These are phyloP conservation scores for Arnoldichthys spilopterus DNA, from an alignment of 2,797 vertebrate species.

Conservation along the genomic window DNA sequence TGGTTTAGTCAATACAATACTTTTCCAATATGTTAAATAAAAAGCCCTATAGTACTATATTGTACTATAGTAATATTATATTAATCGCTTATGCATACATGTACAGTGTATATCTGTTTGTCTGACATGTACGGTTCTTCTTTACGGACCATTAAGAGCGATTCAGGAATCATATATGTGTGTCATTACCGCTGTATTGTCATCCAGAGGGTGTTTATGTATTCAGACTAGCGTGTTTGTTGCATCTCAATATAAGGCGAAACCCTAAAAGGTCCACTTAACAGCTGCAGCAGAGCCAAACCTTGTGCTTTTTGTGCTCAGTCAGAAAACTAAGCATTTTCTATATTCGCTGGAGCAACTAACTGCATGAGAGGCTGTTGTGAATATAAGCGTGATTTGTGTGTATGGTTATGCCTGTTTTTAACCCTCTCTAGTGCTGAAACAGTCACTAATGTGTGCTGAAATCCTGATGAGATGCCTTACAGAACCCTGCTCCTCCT, in stretches of 20 bases:
- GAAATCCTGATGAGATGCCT: conserved; percentile 48
- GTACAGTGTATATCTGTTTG: conserved; percentile 30
- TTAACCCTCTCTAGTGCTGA: conserved; percentile 23
- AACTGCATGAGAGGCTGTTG: conserved; percentile 45
- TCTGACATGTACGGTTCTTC: conserved; percentile 23
- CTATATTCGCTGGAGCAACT: conserved; percentile 26
- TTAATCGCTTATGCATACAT: conserved; percentile 33
- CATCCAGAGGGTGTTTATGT: conserved; percentile 40
- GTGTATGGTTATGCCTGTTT: conserved; percentile 38
- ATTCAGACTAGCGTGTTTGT: conserved; percentile 36
- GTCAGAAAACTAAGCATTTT: conserved; percentile 17
- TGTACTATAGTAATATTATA: conserved; percentile 18
- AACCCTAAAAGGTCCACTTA: conserved; percentile 18
- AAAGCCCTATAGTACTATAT: not conserved
- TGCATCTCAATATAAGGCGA: conserved; percentile 40
- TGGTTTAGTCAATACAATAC: not conserved
- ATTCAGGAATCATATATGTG: conserved; percentile 34
- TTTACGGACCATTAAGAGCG: conserved; percentile 25
- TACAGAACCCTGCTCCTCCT: conserved; percentile 41
- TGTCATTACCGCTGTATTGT: conserved; percentile 42
- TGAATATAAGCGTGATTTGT: conserved; percentile 13
- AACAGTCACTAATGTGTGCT: conserved; percentile 30
- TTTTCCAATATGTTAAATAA: not conserved
- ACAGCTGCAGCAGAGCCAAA: conserved; percentile 26
- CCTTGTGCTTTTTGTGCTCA: conserved; percentile 27